phyloP scores from a whole-genome alignment of 2,797 vertebrate species.

The Phylloscopus collybita region DNA sequence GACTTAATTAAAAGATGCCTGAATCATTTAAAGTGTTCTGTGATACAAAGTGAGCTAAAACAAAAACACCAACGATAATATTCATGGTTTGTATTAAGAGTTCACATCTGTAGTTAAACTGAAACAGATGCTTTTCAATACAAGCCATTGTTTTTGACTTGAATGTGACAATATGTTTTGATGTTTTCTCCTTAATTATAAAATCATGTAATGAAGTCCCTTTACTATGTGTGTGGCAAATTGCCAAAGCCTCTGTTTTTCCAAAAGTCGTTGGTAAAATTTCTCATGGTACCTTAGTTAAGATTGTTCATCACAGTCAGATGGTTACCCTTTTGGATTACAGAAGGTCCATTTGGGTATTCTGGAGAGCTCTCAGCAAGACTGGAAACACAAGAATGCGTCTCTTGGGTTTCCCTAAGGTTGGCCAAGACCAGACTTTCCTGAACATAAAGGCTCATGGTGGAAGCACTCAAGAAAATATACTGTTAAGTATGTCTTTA shows the following conservation, averaged over 20 bases:
- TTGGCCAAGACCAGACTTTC: background rate
- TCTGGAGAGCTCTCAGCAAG: background rate
- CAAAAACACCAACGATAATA: constrained; percentile 64
- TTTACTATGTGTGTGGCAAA: constrained; percentile 69
- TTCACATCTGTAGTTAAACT: constrained; percentile 77
- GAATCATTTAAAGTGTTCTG: constrained; percentile 73
- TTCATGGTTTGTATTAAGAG: constrained; percentile 74
- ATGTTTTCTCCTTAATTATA: constrained; percentile 78
- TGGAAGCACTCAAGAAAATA: background rate
- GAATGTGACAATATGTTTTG: constrained; percentile 77
- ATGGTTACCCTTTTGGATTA: background rate
- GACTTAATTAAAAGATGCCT: constrained; percentile 75
- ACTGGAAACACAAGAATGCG: background rate
- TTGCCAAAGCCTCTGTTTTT: constrained; percentile 66
- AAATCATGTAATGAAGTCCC: constrained; percentile 72
- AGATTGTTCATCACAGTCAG: background rate
- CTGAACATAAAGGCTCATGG: background rate
- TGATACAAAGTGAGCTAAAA: constrained; percentile 70
- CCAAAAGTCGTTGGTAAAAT: constrained; percentile 41
- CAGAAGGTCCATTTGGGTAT: background rate
- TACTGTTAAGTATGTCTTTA: background rate
- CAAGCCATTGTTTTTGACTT: constrained; percentile 69
- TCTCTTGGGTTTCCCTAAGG: background rate
- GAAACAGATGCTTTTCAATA: constrained; percentile 73
- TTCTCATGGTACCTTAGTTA: constrained; percentile 44